These are phyloP conservation scores for Atherix ibis DNA, from an alignment of 2,888 invertebrate species.

Conservation along the genomic window DNA sequence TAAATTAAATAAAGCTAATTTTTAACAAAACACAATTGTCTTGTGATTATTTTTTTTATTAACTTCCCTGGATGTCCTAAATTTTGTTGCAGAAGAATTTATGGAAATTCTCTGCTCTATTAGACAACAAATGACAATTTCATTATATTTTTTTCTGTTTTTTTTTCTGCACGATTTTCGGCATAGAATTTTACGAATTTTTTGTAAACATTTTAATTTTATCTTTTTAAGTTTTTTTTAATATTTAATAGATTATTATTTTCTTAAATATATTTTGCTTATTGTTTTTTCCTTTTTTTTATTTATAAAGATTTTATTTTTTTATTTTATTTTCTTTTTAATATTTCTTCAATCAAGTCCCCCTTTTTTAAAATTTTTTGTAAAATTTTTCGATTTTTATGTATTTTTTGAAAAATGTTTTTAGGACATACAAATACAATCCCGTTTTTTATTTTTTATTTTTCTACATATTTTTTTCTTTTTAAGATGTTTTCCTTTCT, in stretches of 20 bases:
- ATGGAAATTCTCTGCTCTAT: no score
- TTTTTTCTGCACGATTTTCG: background rate
- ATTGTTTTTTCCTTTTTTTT: background rate
- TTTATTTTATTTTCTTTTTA: no score
- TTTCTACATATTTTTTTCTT: background rate
- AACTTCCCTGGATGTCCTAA: no score
- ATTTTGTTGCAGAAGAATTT: no score
- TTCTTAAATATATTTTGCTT: background rate
- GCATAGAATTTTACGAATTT: background rate
- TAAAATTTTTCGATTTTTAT: background rate
- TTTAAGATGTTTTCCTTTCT: slow-evolving; percentile 2
- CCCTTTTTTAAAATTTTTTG: background rate
- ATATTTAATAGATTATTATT: no score
- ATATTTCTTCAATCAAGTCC: no score
- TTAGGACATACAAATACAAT: background rate
- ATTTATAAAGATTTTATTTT: no score
- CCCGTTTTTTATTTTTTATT: background rate
- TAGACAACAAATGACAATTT: no score
- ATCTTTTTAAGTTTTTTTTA: background rate
- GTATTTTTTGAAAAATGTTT: background rate
- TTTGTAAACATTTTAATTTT: background rate
- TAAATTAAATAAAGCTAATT: no score
- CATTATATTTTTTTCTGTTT: background rate
- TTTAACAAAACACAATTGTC: no score
- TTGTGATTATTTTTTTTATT: no score